These are phyloP conservation scores for Pristionchus arcanus DNA, from an alignment of 2,888 invertebrate species.

Conservation along the genomic window DNA sequence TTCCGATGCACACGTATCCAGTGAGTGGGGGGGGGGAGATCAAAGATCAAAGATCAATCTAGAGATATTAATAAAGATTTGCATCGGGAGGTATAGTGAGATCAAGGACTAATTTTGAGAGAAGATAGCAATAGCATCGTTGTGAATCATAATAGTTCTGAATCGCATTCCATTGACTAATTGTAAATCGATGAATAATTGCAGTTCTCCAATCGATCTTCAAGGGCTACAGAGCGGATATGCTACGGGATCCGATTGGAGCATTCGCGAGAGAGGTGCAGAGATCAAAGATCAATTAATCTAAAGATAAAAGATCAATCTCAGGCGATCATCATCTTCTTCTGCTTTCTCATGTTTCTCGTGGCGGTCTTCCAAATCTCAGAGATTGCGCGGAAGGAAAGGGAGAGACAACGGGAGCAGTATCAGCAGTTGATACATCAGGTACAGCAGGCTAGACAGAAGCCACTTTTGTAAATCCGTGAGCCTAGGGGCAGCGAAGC, in stretches of 20 bases:
- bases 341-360: conserved; percentile 16
- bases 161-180: too few species aligned
- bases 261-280: neutral
- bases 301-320: neutral
- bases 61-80: neutral
- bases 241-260: neutral
- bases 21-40: neutral
- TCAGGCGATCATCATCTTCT: conserved; percentile 1
- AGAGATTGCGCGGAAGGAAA: conserved; percentile 31
- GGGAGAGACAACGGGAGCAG: neutral
- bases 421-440: neutral
- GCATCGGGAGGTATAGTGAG: neutral
- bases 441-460: too few species aligned
- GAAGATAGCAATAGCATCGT: too few species aligned
- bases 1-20: neutral
- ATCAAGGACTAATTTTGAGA: neutral
- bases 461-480: too few species aligned
- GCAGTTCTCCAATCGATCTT: conserved; percentile 29
- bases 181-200: conserved; percentile 10
- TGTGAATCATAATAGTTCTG: neutral
- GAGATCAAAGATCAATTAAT: neutral
- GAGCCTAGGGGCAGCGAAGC: too few species aligned
- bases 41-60: neutral
- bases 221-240: conserved; percentile 1
- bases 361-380: conserved; percentile 4